These are phyloP conservation scores for Epizoanthus illoricatus DNA, from an alignment of 92 coral and sea anemone species.

Conservation along the genomic window DNA sequence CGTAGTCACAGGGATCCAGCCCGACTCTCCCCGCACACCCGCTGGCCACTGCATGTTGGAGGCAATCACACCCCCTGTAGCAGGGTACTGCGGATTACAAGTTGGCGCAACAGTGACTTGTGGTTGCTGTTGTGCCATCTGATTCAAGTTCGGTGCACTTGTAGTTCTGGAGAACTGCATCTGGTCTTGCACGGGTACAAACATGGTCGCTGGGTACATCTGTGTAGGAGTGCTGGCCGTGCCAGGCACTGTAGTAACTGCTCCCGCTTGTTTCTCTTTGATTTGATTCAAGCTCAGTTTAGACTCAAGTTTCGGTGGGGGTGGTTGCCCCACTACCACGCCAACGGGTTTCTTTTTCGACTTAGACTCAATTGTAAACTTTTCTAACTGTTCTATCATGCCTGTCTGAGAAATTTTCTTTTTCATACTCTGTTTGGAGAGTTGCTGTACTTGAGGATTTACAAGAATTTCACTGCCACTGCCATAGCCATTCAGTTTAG, in stretches of 20 bases:
- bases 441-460: constrained; percentile 28
- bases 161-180: constrained; percentile 18
- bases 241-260: constrained; percentile 12
- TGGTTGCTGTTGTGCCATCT: constrained; percentile 36
- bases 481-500: constrained; percentile 65
- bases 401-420: constrained; percentile 34
- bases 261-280: constrained; percentile 68
- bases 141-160: constrained; percentile 29
- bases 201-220: constrained; percentile 15
- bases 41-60: constrained; percentile 43
- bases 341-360: constrained; percentile 70
- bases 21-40: constrained; percentile 38
- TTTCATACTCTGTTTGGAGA: constrained; percentile 26
- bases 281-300: constrained; percentile 86
- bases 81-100: too few species aligned
- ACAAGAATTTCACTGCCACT: constrained; percentile 13
- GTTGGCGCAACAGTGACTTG: constrained; percentile 28
- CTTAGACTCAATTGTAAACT: constrained; percentile 65
- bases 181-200: constrained; percentile 28
- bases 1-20: constrained; percentile 37
- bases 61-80: constrained; percentile 2
- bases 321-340: constrained; percentile 44
- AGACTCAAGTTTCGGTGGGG: constrained; percentile 49
- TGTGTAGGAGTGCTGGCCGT: constrained; percentile 38
- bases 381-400: constrained; percentile 77